Conservation (phyloP, 2,888 invertebrate species). For the Malacosoma neustria region DNA sequence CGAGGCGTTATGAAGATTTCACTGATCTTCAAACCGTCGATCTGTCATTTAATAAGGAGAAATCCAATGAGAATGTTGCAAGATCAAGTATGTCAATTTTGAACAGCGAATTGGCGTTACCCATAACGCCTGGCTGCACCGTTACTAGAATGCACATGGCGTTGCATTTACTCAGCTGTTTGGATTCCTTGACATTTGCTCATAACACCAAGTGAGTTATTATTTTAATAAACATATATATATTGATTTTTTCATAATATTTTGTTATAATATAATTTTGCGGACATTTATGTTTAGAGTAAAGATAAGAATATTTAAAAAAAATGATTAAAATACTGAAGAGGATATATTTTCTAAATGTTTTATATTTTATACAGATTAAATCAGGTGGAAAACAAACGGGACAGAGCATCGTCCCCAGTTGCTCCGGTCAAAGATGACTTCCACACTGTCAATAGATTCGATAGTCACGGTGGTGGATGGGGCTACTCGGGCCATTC, state of each 20-base stretch:
- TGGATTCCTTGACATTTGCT: constrained; percentile 90
- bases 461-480: constrained; percentile 96
- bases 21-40: constrained; percentile 52
- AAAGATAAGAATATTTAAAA: no score
- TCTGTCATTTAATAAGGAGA: constrained; percentile 36
- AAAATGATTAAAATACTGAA: no score
- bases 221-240: no score
- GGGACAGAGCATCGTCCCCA: constrained; percentile 35
- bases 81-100: constrained; percentile 77
- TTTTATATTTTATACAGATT: constrained; percentile 23
- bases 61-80: constrained; percentile 36
- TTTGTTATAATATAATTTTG: no score
- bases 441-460: constrained; percentile 88
- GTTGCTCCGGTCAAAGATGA: constrained; percentile 80
- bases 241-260: no score
- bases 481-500: constrained; percentile 99
- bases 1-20: constrained; percentile 58
- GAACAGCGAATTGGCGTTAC: constrained; percentile 88
- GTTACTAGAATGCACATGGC: constrained; percentile 93
- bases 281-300: no score
- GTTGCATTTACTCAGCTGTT: constrained; percentile 89
- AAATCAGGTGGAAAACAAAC: constrained; percentile 41
- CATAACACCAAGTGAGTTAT: constrained; percentile 78
- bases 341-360: neutral
- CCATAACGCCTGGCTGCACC: constrained; percentile 78